Evolutionary conservation across 2,113 vertebrate species (phyloP).

Genomic region (Pseudopipra pipra): DNA sequence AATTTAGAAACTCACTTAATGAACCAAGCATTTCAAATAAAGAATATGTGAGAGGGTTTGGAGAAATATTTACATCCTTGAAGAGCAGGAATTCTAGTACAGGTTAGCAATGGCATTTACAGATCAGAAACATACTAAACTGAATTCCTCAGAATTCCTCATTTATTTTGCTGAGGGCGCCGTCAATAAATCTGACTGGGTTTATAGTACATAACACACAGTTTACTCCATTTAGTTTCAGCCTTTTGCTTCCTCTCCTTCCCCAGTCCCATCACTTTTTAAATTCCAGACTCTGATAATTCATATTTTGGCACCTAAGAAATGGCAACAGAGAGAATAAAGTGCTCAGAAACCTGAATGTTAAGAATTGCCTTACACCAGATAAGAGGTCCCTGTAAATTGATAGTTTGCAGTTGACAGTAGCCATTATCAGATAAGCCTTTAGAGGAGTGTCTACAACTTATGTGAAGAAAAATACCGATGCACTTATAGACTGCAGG

Average conservation of each 20-base stretch:
- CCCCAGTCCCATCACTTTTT: not conserved
- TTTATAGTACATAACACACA: not conserved
- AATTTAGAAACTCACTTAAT: constrained; percentile 4
- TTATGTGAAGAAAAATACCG: constrained; percentile 23
- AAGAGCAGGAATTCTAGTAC: not conserved
- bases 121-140: not conserved
- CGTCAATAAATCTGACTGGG: not conserved
- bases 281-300: not conserved
- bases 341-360: not conserved
- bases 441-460: constrained; percentile 14
- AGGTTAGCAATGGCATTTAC: not conserved
- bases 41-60: not conserved
- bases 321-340: not conserved
- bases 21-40: constrained; percentile 28
- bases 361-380: constrained; percentile 4
- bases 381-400: constrained; percentile 10
- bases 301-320: not conserved
- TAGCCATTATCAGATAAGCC: constrained; percentile 33
- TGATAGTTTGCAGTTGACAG: constrained; percentile 31
- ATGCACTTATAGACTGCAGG: not conserved
- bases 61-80: constrained; percentile 10
- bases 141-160: not conserved
- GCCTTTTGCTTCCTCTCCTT: not conserved
- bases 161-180: not conserved
- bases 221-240: not conserved